Evolutionary conservation across 1,140 invertebrate species (phyloP).

Genomic region (Carcinoscorpius rotundicauda): DNA sequence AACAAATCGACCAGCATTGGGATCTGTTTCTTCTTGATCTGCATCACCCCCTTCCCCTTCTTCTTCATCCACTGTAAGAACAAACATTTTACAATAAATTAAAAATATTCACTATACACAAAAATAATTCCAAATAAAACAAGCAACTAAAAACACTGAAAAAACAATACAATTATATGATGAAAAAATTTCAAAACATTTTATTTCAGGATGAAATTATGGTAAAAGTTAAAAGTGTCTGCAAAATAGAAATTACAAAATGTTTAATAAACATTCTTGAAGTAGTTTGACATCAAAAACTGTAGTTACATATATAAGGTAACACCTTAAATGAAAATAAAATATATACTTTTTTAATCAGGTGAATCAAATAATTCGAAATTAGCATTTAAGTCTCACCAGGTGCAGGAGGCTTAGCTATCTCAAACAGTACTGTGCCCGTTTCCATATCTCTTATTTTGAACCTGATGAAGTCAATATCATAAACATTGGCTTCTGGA

Average conservation of each 20-base stretch:
- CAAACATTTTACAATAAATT: neutral
- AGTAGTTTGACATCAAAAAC: no score
- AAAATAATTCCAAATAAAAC: neutral
- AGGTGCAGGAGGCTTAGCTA: conserved; percentile 69
- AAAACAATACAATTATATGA: conserved; percentile 7
- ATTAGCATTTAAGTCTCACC: conserved; percentile 19
- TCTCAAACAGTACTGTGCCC: conserved; percentile 88
- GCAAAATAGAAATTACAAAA: no score
- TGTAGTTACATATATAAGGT: no score
- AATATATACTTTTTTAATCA: no score
- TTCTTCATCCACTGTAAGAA: conserved; percentile 12
- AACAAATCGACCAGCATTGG: conserved; percentile 88
- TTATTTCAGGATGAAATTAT: conserved; percentile 1
- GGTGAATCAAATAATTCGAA: no score
- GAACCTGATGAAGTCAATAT: conserved; percentile 96
- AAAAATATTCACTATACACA: conserved; percentile 4
- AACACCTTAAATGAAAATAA: no score
- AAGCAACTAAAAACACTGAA: conserved; percentile 1
- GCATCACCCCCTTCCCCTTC: conserved; percentile 35
- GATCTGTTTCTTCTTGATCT: conserved; percentile 54
- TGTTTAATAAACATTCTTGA: no score
- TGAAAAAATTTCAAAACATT: conserved; percentile 6
- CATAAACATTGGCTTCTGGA: conserved; percentile 89
- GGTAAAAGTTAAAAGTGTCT: no score
- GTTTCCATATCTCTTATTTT: conserved; percentile 93